These are phyloP conservation scores for Uloborus plumipes DNA, from an alignment of 2,888 invertebrate species.

Conservation along the genomic window DNA sequence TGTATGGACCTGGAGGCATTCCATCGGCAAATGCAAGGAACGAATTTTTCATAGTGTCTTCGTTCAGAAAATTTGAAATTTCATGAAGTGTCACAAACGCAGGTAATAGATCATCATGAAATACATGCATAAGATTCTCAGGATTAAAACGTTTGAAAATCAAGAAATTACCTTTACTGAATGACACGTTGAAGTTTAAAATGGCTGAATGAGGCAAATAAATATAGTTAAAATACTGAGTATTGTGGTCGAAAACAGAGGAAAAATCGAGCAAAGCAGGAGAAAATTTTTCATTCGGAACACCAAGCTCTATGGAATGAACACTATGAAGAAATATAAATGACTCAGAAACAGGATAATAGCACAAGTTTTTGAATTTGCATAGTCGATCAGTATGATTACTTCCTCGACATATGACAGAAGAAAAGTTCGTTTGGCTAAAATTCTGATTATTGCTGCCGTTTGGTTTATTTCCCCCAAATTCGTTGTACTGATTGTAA, in stretches of 20 bases:
- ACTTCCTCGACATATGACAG: slow-evolving; percentile 68
- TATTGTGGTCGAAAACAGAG: slow-evolving; percentile 72
- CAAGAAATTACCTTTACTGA: slow-evolving; percentile 68
- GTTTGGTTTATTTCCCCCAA: too few relatives aligned
- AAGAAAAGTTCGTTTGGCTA: slow-evolving; percentile 51
- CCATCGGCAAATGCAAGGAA: slow-evolving; percentile 70
- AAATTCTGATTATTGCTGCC: background rate
- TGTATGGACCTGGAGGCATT: slow-evolving; percentile 68
- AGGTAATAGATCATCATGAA: slow-evolving; percentile 75
- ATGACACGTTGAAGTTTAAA: slow-evolving; percentile 66
- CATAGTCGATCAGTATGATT: slow-evolving; percentile 69
- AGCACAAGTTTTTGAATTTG: slow-evolving; percentile 72
- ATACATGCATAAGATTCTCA: slow-evolving; percentile 75
- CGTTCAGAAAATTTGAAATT: slow-evolving; percentile 51
- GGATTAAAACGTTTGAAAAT: slow-evolving; percentile 73
- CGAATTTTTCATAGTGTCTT: slow-evolving; percentile 46
- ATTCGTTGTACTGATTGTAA: too few relatives aligned
- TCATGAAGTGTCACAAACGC: slow-evolving; percentile 71
- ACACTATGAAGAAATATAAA: slow-evolving; percentile 71
- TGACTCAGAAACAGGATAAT: slow-evolving; percentile 69
- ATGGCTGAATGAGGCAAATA: slow-evolving; percentile 68
- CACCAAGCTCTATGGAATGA: slow-evolving; percentile 69
- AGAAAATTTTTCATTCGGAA: slow-evolving; percentile 68
- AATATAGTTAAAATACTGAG: slow-evolving; percentile 69
- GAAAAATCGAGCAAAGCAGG: slow-evolving; percentile 70